A percentile compares a stretch with the other conserved stretches of the same genome.
phyloP scores from a whole-genome alignment of 2,113 vertebrate genomes.

The Cyprinus carpio region DNA sequence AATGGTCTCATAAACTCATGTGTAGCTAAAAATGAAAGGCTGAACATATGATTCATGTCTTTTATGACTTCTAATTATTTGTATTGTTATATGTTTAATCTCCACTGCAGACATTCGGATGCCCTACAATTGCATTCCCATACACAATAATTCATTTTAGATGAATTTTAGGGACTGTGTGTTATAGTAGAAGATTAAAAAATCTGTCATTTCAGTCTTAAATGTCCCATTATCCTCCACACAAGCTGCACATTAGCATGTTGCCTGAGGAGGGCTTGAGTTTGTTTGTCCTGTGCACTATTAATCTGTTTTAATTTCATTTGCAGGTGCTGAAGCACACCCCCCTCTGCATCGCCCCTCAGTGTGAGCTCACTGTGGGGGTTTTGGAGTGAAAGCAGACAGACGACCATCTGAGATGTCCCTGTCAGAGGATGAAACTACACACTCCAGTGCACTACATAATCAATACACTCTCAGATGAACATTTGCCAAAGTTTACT shows the following conservation, averaged over 20 bases:
- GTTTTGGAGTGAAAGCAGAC: constrained; percentile 2
- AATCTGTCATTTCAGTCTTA: constrained; percentile 8
- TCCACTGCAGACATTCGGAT: not conserved
- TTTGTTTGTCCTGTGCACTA: constrained; percentile 36
- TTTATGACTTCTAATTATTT: constrained; percentile 29
- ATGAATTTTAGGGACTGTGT: no score
- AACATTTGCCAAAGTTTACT: not conserved
- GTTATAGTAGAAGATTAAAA: not conserved
- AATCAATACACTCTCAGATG: not conserved
- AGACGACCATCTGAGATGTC: constrained; percentile 21
- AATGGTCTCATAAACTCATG: constrained; percentile 23
- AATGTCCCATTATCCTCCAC: constrained; percentile 19
- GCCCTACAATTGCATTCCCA: not conserved
- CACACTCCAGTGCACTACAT: not conserved
- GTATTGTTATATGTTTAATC: not conserved
- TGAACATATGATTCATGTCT: constrained; percentile 41
- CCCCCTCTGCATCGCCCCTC: constrained; percentile 28
- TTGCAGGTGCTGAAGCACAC: constrained; percentile 38
- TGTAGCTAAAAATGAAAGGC: constrained; percentile 13
- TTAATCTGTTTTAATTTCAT: constrained; percentile 43
- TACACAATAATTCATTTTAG: not conserved
- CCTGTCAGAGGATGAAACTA: constrained; percentile 24
- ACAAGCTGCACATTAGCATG: constrained; percentile 42
- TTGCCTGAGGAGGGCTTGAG: not conserved
- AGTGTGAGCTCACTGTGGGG: not conserved